phyloP scores from a whole-genome alignment of 2,797 vertebrate species.

The Phalloptychus januarius region DNA sequence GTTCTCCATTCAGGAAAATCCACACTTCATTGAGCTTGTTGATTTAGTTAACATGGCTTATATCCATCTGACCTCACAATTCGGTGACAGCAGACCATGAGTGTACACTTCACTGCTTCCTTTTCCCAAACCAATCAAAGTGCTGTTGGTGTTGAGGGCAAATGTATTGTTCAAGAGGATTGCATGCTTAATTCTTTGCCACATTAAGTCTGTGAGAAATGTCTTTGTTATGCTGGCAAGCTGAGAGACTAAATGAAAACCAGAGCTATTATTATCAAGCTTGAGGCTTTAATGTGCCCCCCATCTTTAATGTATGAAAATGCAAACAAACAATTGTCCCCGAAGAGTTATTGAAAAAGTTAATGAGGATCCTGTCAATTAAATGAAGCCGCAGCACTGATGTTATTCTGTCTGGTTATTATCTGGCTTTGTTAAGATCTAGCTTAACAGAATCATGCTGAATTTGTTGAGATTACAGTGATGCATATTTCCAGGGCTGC shows the following conservation, averaged over 20 bases:
- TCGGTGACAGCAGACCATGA: slow-evolving; percentile 12
- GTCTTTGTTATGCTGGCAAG: slow-evolving; percentile 17
- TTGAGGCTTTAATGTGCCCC: slow-evolving; percentile 10
- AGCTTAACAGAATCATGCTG: slow-evolving; percentile 25
- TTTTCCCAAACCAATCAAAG: slow-evolving; percentile 23
- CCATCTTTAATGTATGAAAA: slow-evolving; percentile 24
- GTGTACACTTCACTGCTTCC: slow-evolving; percentile 17
- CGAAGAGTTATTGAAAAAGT: slow-evolving; percentile 15
- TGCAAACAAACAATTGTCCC: slow-evolving; percentile 12
- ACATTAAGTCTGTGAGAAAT: slow-evolving; percentile 9
- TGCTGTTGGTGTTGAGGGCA: slow-evolving; percentile 10
- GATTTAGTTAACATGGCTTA: slow-evolving; percentile 24
- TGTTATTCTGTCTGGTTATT: slow-evolving; percentile 14
- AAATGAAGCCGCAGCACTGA: slow-evolving; percentile 19
- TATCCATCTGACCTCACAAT: slow-evolving; percentile 18
- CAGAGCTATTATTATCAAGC: slow-evolving; percentile 4
- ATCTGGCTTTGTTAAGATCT: slow-evolving; percentile 10
- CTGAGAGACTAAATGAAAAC: slow-evolving; percentile 17
- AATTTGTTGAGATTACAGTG: slow-evolving; percentile 11
- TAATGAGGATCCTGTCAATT: slow-evolving; percentile 42
- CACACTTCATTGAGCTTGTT: slow-evolving; percentile 18
- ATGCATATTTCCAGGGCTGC: slow-evolving; percentile 22
- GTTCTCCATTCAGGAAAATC: slow-evolving; percentile 2
- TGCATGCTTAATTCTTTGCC: slow-evolving; percentile 20
- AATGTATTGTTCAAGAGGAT: slow-evolving; percentile 12